These are phyloP conservation scores for Andrena cerasifolii DNA, from an alignment of 1,140 invertebrate genomes.

Conservation along the genomic window DNA sequence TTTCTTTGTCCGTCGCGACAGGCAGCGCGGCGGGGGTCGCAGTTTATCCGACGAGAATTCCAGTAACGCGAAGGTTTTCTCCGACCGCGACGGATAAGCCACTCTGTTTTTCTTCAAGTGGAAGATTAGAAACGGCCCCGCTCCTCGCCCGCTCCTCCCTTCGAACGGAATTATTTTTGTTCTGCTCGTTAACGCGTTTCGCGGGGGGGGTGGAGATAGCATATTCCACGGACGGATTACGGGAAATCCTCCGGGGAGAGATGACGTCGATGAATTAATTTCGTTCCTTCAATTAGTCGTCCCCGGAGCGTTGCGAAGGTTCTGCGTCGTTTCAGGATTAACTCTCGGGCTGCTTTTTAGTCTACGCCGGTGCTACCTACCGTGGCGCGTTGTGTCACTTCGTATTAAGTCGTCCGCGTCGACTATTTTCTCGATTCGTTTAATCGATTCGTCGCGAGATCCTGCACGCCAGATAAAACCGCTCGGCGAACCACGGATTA, in stretches of 20 bases:
- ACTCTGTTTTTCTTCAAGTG: too few relatives aligned
- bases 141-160: not conserved
- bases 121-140: not conserved
- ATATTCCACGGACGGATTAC: too few relatives aligned
- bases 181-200: not conserved
- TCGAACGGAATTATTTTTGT: not conserved
- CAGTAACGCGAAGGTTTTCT: slow-evolving; percentile 7
- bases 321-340: not conserved
- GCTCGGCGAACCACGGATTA: not conserved
- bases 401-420: slow-evolving; percentile 28
- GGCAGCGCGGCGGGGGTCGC: not conserved
- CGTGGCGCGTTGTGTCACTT: slow-evolving; percentile 5
- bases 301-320: not conserved
- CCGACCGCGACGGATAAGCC: not conserved
- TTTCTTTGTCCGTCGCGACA: not conserved
- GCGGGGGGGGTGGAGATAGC: too few relatives aligned
- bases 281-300: not conserved
- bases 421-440: slow-evolving; percentile 41
- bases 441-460: slow-evolving; percentile 59
- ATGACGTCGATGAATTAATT: not conserved
- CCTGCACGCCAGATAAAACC: slow-evolving; percentile 39
- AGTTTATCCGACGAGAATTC: slow-evolving; percentile 8
- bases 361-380: too few relatives aligned
- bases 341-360: not conserved
- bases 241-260: not conserved